Conservation (phyloP, 2,797 vertebrate species). For the Phyllotis vaccarum region DNA sequence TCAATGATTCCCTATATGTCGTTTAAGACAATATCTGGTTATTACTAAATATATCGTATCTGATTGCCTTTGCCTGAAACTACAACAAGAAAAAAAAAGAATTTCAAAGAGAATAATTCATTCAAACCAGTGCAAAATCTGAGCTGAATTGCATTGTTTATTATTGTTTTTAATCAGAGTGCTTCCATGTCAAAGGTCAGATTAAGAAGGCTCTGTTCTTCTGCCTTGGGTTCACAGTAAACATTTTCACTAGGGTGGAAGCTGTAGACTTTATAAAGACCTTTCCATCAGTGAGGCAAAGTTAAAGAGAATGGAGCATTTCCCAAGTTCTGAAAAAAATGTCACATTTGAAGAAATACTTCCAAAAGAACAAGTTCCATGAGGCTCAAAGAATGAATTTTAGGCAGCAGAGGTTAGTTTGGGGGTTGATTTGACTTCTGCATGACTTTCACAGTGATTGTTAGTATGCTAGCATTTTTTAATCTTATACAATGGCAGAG, state of each 20-base stretch:
- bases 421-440: background rate
- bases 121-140: background rate
- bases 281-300: background rate
- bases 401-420: background rate
- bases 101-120: background rate
- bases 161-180: background rate
- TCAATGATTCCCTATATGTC: background rate
- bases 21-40: background rate
- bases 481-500: background rate
- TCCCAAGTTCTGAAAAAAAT: slow-evolving; percentile 14
- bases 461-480: background rate
- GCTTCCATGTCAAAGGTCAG: slow-evolving; percentile 10
- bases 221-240: background rate
- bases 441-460: background rate
- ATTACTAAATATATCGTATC: background rate
- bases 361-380: background rate
- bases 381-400: background rate
- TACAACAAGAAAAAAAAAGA: background rate
- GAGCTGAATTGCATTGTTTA: background rate
- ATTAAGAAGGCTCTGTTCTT: background rate
- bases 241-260: slow-evolving; percentile 1
- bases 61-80: slow-evolving; percentile 15
- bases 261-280: slow-evolving; percentile 4
- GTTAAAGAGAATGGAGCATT: slow-evolving; percentile 43
- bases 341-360: background rate